Conservation (phyloP, 2,888 invertebrate species). For the Papilio elwesi region DNA sequence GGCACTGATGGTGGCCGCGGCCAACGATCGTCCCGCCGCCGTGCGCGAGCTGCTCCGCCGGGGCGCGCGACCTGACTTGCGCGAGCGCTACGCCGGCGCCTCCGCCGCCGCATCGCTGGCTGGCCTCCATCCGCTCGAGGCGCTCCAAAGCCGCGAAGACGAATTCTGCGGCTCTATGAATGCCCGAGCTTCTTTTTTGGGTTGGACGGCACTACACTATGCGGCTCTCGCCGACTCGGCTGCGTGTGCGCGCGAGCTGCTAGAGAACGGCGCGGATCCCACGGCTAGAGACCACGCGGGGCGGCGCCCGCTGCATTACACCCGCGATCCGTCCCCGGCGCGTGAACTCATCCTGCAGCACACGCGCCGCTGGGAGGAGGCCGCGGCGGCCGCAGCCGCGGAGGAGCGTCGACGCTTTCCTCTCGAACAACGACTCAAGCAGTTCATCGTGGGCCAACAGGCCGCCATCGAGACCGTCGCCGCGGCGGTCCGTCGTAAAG, state of each 20-base stretch:
- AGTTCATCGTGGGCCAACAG: constrained; percentile 94
- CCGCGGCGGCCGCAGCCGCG: constrained; percentile 87
- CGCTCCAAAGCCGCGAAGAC: constrained; percentile 88
- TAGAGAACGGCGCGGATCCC: constrained; percentile 90
- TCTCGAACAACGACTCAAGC: constrained; percentile 91
- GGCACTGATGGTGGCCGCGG: constrained; percentile 92
- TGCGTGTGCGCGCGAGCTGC: constrained; percentile 85
- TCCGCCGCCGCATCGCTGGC: constrained; percentile 86
- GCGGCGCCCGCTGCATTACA: constrained; percentile 89
- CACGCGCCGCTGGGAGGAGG: constrained; percentile 78
- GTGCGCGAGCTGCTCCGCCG: constrained; percentile 86
- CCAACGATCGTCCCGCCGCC: constrained; percentile 87
- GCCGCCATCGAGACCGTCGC: constrained; percentile 91
- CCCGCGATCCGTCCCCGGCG: constrained; percentile 85
- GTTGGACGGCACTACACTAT: constrained; percentile 95
- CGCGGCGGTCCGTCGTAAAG: constrained; percentile 93
- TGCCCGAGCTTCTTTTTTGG: constrained; percentile 90
- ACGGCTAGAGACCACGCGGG: constrained; percentile 90
- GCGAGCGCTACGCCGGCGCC: constrained; percentile 90
- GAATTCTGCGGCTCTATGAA: constrained; percentile 91
- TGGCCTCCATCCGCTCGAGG: constrained; percentile 89
- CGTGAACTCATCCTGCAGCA: constrained; percentile 85
- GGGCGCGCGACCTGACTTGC: constrained; percentile 91
- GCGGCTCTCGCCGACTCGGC: constrained; percentile 90
- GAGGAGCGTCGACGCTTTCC: constrained; percentile 92